Evolutionary conservation across 2,797 vertebrate genomes (phyloP), one percentile per base, ranked within the genome.

Genomic region (Sphenodon punctatus): DNA sequence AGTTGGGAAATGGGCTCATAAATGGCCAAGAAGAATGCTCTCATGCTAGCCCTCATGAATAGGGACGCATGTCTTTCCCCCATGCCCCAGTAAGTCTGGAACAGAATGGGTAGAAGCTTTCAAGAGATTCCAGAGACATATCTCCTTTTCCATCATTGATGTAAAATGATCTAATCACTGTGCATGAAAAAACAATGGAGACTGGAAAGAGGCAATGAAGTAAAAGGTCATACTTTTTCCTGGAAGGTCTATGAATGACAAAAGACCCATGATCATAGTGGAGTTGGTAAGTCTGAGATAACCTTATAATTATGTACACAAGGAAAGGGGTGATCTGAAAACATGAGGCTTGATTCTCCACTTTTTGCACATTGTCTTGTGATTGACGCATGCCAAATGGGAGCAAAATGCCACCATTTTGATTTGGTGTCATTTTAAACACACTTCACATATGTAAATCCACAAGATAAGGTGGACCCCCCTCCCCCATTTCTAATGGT

Each of bases 401-500:
- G 12, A 49, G 23, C 46, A 51, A 51, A 51, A 15, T n/a, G 48
- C 30, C 56, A 34, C 30, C 19, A 34, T 32, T 20, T 56, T 32
- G 32, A 53, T 20, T 12, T 7, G 15, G 3, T 78, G 43, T 7
- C 14, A 63, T 32, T 77, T 19, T 71, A 78, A 71, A 43, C 23
- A 25, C 70, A 56, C 4, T 34, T 56, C 56, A 73, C 64, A 65
- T 72, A 72, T 61, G 25, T 67, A 73, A 79, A n/a, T 23, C 81
- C 4, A 49, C 17, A n/a, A 45, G 3, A 16, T 19, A 23, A 30
- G 80, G 23, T 36, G 56, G 19, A 71, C 78, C 41, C 30, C 79
- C 74, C 45, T 79, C 72, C 34, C 64, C 55, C 88, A 86, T 89
- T 68, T 71, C 73, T 79, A 66, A 32, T 17, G 49, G 20, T 49